Percentiles rank a stretch among this genome's conserved stretches.
phyloP scores from a whole-genome alignment of 2,113 vertebrate genomes.

The Hylia prasina region DNA sequence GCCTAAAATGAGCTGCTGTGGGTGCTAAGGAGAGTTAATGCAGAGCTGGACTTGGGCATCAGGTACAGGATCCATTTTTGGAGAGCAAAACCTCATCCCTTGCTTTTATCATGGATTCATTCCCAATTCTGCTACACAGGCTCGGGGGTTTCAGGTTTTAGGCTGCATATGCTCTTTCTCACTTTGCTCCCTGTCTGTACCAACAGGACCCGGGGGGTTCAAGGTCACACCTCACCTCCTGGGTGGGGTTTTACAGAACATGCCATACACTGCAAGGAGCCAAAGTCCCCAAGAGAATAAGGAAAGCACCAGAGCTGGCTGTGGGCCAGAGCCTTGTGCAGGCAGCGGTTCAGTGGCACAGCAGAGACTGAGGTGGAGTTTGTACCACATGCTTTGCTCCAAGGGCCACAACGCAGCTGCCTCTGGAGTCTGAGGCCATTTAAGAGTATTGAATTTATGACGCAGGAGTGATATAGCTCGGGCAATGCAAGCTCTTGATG shows the following conservation, averaged over 20 bases:
- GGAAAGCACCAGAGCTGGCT: neutral
- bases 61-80: neutral
- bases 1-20: neutral
- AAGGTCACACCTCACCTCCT: neutral
- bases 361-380: neutral
- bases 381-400: neutral
- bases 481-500: neutral
- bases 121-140: accelerated
- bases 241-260: neutral
- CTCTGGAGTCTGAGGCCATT: neutral
- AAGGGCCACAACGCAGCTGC: neutral
- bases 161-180: neutral
- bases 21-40: neutral
- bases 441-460: neutral
- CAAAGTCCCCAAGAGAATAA: neutral
- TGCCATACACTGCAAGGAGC: neutral
- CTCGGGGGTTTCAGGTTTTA: accelerated
- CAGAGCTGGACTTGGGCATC: neutral
- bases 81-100: neutral
- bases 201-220: neutral
- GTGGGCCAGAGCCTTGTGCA: neutral
- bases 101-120: neutral
- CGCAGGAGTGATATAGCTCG: neutral
- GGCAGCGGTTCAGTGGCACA: neutral
- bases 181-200: neutral